Evolutionary conservation across 2,888 invertebrate species (phyloP), one percentile per base, ranked within the genome.

Genomic region (Plebejus melissa): DNA sequence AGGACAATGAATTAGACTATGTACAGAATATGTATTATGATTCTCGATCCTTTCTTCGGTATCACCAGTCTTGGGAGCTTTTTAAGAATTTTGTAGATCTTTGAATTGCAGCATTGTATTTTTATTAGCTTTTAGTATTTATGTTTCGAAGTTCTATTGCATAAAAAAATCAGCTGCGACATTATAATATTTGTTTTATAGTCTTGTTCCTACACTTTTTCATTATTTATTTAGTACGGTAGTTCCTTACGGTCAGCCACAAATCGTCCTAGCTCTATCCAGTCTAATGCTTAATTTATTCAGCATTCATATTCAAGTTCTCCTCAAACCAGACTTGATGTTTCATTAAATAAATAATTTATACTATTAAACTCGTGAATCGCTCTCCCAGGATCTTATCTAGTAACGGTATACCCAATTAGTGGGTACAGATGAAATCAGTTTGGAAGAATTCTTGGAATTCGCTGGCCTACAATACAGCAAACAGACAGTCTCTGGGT

Each of bases 381-480:
- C 88, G 88, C 86, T 86, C 88, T 89, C 88, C 88, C 87, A 86
- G 86, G 86, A 85, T 81, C 84, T 86, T 86, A 87, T 85, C 83
- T 84, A 83, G 79, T 82, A 82, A 76, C 78, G 77, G 76, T 76
- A 76, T 78, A 77, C 76, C 79, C 79, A 80, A 80, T 80, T 80
- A 79, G 79, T 75, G 78, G 78, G 76, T 76, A 77, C 77, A 77
- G 79, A 79, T 76, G 76, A 76, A 89, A 88, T 88, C 87, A 86
- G 85, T 84, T 81, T 77, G 77, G 75, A 81, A 81, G 83, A 80
- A 80, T 82, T 83, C 82, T 82, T 81, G 78, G 83, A 85, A 87
- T 86, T 85, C 83, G 85, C 86, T 87, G 72, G 75, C 77, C 78
- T 65, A 76, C 74, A 74, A 74, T 78, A 77, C 46, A 60, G 75